Evolutionary conservation across 2,797 vertebrate species (phyloP).

Genomic region (Adelosebastes latens): DNA sequence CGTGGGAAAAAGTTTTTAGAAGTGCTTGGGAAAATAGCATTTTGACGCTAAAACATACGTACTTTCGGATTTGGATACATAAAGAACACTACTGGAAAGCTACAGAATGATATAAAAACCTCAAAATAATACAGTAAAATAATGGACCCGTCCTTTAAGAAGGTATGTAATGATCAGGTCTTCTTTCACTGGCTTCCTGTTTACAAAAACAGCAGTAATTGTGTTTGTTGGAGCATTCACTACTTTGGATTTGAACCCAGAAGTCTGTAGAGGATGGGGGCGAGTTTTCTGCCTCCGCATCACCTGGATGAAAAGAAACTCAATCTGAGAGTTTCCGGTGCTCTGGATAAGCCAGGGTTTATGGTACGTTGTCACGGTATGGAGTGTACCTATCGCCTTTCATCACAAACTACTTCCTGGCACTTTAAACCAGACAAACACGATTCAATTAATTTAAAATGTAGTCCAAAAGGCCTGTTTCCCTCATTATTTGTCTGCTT

Average conservation of each 20-base stretch:
- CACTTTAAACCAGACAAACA: background rate
- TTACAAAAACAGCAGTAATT: background rate
- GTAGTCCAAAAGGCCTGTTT: conserved; percentile 1
- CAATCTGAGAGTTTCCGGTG: background rate
- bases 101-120: too few species aligned
- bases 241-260: background rate
- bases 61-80: too few species aligned
- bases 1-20: rapidly evolving
- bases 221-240: background rate
- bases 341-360: background rate
- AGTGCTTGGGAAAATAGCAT: rapidly evolving
- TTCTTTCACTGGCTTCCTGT: background rate
- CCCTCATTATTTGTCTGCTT: background rate
- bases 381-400: background rate
- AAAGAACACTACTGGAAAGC: too few species aligned
- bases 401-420: background rate
- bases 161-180: background rate
- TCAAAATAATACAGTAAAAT: too few species aligned
- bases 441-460: background rate
- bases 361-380: background rate
- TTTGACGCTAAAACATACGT: too few species aligned
- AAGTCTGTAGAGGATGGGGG: background rate
- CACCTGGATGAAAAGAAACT: conserved; percentile 2
- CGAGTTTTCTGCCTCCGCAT: background rate
- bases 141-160: too few species aligned